These are phyloP conservation scores for Bovichtus diacanthus DNA, from an alignment of 2,797 vertebrate species.

Conservation along the genomic window DNA sequence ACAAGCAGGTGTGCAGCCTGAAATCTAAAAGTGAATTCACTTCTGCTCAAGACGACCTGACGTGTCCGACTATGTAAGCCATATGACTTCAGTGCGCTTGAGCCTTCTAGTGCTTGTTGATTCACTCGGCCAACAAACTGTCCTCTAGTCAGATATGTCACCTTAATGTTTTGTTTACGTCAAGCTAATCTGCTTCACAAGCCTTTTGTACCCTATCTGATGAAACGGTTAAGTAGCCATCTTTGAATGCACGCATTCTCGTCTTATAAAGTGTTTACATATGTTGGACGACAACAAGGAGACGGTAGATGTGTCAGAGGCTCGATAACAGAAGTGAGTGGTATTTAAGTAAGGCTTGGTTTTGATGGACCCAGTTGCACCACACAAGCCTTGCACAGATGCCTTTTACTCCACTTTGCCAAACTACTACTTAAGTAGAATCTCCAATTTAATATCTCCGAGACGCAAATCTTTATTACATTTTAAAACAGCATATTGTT, in stretches of 20 bases:
- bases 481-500: conserved; percentile 20
- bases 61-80: conserved; percentile 21
- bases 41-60: not conserved
- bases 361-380: conserved; percentile 28
- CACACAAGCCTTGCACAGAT: conserved; percentile 55
- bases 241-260: conserved; percentile 24
- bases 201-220: conserved; percentile 23
- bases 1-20: not conserved
- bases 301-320: conserved; percentile 7
- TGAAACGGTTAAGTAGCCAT: not conserved
- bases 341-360: conserved; percentile 13
- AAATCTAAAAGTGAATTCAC: not conserved
- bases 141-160: conserved; percentile 20
- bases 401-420: conserved; percentile 63
- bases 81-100: conserved; percentile 10
- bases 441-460: conserved; percentile 4
- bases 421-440: conserved; percentile 39
- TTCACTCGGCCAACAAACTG: not conserved
- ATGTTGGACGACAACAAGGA: not conserved
- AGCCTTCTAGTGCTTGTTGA: conserved; percentile 14
- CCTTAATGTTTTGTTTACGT: conserved; percentile 50
- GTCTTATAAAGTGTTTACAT: conserved; percentile 48
- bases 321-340: not conserved
- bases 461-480: conserved; percentile 13
- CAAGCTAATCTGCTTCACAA: conserved; percentile 11